Evolutionary conservation across 2,888 invertebrate genomes (phyloP), one percentile per base, ranked within the genome.

Genomic region (Mesorhabditis spiculigera): DNA sequence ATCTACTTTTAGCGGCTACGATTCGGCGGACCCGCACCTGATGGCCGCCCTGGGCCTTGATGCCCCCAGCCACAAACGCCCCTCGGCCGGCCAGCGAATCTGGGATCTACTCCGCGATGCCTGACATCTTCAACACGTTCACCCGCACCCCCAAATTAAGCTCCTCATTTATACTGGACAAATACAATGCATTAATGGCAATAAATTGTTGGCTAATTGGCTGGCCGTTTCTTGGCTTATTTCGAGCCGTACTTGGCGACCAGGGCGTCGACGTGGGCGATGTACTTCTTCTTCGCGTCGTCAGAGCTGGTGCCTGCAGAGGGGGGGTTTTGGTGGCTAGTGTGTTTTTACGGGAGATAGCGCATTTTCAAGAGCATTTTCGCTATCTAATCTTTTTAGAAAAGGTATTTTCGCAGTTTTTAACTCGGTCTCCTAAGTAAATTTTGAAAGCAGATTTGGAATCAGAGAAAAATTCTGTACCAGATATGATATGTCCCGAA

Each of bases 191-290:
- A 28, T 28, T 28, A 28, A 28, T 28, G 28, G 28, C 28, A 28
- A 28, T 28, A 28, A 28, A 28, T 28, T 28, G 28, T 28, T 28
- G 28, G 28, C 28, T 28, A 28, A 28, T 28, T 28, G 28, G 28
- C 28, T 28, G 28, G 28, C 28, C 28, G 28, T 28, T 28, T 28
- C 58, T 50, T 50, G 58, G 58, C 10, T 63, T 63, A 63, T 28
- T 63, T 63, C 63, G 63, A 63, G 8, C 71, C 73, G 66, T 72
- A 68, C 63, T 72, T 72, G 16, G 63, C 67, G 13, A 72, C 72
- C n/a, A 72, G 65, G 10, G 58, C 58, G 41, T 64, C 68, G 43
- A 72, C 73, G 41, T 71, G 63, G n/a, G 68, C 71, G 65, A 72
- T 28, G 44, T 72, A 72, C 10, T 45, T 63, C 50, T n/a, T 43